phyloP scores from a whole-genome alignment of 2,888 invertebrate genomes.

The Plusia festucae region DNA sequence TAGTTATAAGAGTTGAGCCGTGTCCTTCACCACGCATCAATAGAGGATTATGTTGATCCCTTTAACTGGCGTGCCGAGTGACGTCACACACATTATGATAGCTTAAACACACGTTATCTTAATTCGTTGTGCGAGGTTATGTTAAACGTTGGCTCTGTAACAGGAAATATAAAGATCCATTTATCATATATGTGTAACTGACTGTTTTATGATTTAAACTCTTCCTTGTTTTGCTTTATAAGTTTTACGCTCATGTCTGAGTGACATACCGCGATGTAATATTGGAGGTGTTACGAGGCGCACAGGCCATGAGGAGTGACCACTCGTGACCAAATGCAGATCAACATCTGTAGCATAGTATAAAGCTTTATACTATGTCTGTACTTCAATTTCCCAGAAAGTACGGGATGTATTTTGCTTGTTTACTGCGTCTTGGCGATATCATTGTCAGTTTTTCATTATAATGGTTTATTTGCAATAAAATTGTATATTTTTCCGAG shows the following conservation, averaged over 20 bases:
- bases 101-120: constrained; percentile 15
- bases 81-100: constrained; percentile 27
- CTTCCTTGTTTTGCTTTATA: background rate
- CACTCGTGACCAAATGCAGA: background rate
- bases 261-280: too few relatives aligned
- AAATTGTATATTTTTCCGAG: background rate
- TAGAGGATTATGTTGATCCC: constrained; percentile 41
- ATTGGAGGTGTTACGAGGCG: background rate
- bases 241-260: background rate
- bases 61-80: constrained; percentile 30
- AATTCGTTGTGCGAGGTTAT: background rate
- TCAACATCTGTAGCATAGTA: background rate
- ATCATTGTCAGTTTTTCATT: background rate
- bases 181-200: constrained; percentile 7
- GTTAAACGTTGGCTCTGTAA: background rate
- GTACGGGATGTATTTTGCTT: background rate
- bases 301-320: background rate
- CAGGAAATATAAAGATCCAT: background rate
- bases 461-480: background rate
- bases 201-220: background rate
- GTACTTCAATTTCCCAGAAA: too few relatives aligned
- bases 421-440: background rate
- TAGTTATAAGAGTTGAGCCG: constrained; percentile 25
- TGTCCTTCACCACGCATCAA: constrained; percentile 36
- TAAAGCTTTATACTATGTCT: too few relatives aligned